Conservation (phyloP, 1,140 invertebrate genomes). For the Atta texana region DNA sequence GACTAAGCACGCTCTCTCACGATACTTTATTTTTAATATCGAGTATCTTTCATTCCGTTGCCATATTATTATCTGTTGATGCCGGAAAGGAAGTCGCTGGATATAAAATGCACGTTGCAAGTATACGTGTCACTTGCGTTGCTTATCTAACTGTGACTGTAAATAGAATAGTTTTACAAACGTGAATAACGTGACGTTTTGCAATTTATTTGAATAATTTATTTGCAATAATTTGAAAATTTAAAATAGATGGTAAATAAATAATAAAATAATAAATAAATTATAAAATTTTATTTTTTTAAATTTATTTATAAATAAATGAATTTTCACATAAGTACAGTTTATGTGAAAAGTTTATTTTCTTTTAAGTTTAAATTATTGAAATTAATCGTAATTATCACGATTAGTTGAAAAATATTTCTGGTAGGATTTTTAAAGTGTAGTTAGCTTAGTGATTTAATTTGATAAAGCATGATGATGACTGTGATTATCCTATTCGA, state of each 20-base stretch:
- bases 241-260: not conserved
- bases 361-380: not conserved
- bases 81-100: not conserved
- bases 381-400: not conserved
- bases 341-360: too few relatives aligned
- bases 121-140: not conserved
- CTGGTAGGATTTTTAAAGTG: not conserved
- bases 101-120: not conserved
- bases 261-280: not conserved
- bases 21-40: conserved; percentile 38
- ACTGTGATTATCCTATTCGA: conserved; percentile 11
- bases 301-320: conserved; percentile 1
- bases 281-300: not conserved
- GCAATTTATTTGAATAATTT: not conserved
- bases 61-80: not conserved
- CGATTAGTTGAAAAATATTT: not conserved
- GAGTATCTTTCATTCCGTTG: conserved; percentile 3
- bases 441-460: not conserved
- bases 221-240: not conserved
- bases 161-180: not conserved
- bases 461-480: not conserved
- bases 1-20: conserved; percentile 5
- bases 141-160: not conserved
- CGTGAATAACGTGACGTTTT: not conserved
- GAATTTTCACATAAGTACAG: not conserved